Conservation (phyloP, 2,113 vertebrate genomes). For the Phaetusa simplex region DNA sequence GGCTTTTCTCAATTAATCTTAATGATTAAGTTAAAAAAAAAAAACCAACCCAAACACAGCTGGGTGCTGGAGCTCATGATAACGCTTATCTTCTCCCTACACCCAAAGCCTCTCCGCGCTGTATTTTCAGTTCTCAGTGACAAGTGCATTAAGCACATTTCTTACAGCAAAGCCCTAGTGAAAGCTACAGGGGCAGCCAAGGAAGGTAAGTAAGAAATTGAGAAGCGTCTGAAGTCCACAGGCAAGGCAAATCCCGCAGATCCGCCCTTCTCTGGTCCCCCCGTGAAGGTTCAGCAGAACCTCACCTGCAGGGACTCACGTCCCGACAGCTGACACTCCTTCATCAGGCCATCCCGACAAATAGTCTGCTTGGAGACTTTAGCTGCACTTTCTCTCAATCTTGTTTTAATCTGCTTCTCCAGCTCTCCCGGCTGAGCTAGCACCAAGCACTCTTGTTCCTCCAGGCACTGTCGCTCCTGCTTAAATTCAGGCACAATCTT, state of each 20-base stretch:
- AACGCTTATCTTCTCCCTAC: neutral
- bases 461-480: neutral
- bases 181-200: neutral
- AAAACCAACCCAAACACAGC: neutral
- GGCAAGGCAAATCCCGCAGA: neutral
- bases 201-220: neutral
- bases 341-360: neutral
- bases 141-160: neutral
- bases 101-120: neutral
- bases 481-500: neutral
- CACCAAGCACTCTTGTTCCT: neutral
- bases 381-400: neutral
- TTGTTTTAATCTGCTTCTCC: neutral
- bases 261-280: rapidly evolving
- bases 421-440: neutral
- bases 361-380: neutral
- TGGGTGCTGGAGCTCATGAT: neutral
- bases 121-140: neutral
- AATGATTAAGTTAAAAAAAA: neutral
- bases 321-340: neutral
- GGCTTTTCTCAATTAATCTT: neutral
- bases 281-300: neutral
- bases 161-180: neutral
- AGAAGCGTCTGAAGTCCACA: neutral
- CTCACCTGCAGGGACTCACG: neutral